Percentiles rank a stretch among this genome's conserved stretches.
Evolutionary conservation across 2,888 invertebrate genomes (phyloP).

Genomic region (Syrphus vitripennis): DNA sequence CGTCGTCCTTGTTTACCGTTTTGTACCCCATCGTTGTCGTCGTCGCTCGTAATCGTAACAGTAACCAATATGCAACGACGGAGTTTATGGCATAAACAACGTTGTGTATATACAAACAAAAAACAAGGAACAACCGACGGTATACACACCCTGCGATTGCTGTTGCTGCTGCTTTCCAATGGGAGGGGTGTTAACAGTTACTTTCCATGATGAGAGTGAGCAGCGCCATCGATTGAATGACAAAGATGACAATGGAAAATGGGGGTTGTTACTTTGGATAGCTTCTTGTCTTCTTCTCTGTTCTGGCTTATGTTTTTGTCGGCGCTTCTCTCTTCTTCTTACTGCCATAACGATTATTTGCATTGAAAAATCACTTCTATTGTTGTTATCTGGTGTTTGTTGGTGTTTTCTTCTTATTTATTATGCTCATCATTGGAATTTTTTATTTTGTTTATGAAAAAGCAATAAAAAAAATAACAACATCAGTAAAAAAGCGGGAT

Average conservation of each 20-base stretch:
- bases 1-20: neutral
- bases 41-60: constrained; percentile 10
- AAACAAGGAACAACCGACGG: constrained; percentile 47
- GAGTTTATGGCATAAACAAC: constrained; percentile 66
- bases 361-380: constrained; percentile 4
- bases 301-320: neutral
- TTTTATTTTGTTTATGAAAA: neutral
- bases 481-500: neutral
- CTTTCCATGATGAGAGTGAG: neutral
- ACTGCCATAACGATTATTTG: neutral
- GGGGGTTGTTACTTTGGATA: constrained; percentile 1
- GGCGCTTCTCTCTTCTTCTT: neutral
- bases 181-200: constrained; percentile 19
- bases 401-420: constrained; percentile 27
- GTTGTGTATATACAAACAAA: constrained; percentile 67
- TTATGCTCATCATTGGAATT: constrained; percentile 28
- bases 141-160: constrained; percentile 31
- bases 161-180: constrained; percentile 3
- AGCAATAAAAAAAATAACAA: neutral
- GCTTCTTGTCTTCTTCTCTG: neutral
- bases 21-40: neutral
- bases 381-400: constrained; percentile 6
- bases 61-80: constrained; percentile 60
- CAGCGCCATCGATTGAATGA: neutral
- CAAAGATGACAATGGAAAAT: neutral